phyloP scores from a whole-genome alignment of 2,888 invertebrate species.

The Pterostichus madidus region DNA sequence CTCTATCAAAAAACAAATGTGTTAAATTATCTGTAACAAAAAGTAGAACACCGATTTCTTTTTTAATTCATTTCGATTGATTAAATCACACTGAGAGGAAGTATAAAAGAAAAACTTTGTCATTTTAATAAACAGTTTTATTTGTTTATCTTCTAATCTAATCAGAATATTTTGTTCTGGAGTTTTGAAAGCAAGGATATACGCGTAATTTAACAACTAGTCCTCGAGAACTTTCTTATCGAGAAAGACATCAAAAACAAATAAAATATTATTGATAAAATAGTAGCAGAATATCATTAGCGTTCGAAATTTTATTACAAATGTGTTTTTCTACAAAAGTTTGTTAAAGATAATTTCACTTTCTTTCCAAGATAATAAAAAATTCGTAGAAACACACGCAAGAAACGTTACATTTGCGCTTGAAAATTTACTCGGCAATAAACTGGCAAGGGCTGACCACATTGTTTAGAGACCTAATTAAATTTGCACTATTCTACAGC shows the following conservation, averaged over 20 bases:
- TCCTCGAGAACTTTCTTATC: not conserved
- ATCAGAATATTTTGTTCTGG: not conserved
- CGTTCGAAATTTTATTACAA: constrained; percentile 7
- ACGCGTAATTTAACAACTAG: constrained; percentile 28
- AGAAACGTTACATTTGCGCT: not conserved
- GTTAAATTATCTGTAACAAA: too few species aligned
- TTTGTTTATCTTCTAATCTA: not conserved
- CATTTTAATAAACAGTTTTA: not conserved
- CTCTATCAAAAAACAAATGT: too few species aligned
- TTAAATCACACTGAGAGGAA: not conserved
- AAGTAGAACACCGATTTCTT: not conserved
- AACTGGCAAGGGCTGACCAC: constrained; percentile 14
- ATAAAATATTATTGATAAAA: constrained; percentile 6
- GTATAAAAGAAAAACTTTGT: not conserved
- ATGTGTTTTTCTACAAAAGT: constrained; percentile 9
- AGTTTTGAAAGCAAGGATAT: constrained; percentile 6
- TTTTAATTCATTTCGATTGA: constrained; percentile 17
- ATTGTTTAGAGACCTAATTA: constrained; percentile 33
- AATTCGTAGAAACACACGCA: not conserved
- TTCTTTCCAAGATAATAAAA: constrained; percentile 1
- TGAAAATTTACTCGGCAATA: constrained; percentile 27
- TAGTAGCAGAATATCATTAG: constrained; percentile 28
- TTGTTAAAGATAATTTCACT: not conserved
- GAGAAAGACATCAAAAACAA: constrained; percentile 23
- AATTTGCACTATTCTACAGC: constrained; percentile 51